Evolutionary conservation across 2,113 vertebrate genomes (phyloP).

Genomic region (Symphodus melops): DNA sequence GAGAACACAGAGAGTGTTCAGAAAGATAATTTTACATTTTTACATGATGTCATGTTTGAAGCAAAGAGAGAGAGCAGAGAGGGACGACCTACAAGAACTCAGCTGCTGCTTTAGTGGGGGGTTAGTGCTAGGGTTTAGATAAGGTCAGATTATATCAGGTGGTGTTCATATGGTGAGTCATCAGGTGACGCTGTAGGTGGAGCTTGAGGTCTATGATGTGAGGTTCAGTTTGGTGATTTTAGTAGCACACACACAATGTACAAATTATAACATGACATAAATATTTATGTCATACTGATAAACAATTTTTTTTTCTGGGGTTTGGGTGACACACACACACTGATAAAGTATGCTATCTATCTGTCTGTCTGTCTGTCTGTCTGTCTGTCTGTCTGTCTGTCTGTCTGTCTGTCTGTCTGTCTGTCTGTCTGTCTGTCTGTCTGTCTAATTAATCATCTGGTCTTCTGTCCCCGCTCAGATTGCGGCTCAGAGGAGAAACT

Average conservation of each 20-base stretch:
- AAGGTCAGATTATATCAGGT: not conserved
- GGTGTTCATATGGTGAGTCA: not conserved
- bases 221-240: no score
- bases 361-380: no score
- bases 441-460: slow-evolving; percentile 42
- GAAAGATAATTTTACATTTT: not conserved
- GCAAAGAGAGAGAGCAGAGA: not conserved
- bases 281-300: no score
- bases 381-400: no score
- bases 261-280: no score
- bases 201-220: not conserved
- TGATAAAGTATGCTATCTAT: not conserved
- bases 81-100: not conserved
- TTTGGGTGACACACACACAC: not conserved
- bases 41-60: not conserved
- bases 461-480: slow-evolving; percentile 82
- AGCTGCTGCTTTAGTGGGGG: no score
- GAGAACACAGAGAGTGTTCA: slow-evolving; percentile 7
- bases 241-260: no score
- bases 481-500: slow-evolving; percentile 91
- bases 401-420: no score
- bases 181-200: not conserved
- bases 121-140: no score
- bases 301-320: no score
- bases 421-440: no score